Conservation (phyloP, 2,113 vertebrate genomes). For the Trinectes maculatus region DNA sequence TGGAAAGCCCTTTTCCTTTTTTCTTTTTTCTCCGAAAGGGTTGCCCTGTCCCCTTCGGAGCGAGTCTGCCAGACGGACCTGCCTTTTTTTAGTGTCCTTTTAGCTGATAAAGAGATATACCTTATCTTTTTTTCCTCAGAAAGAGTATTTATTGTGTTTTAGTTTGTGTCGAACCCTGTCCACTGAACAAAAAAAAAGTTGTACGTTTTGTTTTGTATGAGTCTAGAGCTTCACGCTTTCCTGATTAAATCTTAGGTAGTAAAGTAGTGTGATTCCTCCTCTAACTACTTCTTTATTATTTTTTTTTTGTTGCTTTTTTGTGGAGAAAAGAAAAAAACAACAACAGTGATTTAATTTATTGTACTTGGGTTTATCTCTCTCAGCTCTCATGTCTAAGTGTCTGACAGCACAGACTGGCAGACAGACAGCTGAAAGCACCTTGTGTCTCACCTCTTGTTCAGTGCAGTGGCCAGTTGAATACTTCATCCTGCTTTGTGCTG, state of each 20-base stretch:
- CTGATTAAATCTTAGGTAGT: conserved; percentile 74
- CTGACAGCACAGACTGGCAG: no score
- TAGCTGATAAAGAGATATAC: conserved; percentile 71
- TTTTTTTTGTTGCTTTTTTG: conserved; percentile 49
- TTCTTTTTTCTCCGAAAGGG: conserved; percentile 47
- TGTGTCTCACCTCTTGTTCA: conserved; percentile 53
- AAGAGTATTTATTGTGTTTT: conserved; percentile 84
- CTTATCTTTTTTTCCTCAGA: conserved; percentile 72
- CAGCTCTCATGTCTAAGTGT: conserved; percentile 46
- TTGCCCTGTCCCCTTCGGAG: conserved; percentile 59
- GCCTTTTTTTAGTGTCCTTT: conserved; percentile 66
- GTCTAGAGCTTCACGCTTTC: conserved; percentile 73
- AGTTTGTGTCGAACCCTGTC: conserved; percentile 73
- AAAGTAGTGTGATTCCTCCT: conserved; percentile 66
- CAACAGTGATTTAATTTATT: conserved; percentile 72
- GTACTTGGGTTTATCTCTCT: conserved; percentile 61
- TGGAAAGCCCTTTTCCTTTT: conserved; percentile 25
- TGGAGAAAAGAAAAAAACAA: conserved; percentile 6
- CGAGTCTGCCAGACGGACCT: conserved; percentile 74
- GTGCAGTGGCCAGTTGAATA: conserved; percentile 33
- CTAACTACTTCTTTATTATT: conserved; percentile 48
- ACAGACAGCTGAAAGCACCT: conserved; percentile 61
- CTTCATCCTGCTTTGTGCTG: conserved; percentile 38
- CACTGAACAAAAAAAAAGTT: conserved; percentile 72
- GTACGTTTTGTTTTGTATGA: conserved; percentile 70